A percentile compares a stretch with the other conserved stretches of the same genome.
Conservation (phyloP, 2,888 invertebrate genomes). For the Glaucopsyche alexis region DNA sequence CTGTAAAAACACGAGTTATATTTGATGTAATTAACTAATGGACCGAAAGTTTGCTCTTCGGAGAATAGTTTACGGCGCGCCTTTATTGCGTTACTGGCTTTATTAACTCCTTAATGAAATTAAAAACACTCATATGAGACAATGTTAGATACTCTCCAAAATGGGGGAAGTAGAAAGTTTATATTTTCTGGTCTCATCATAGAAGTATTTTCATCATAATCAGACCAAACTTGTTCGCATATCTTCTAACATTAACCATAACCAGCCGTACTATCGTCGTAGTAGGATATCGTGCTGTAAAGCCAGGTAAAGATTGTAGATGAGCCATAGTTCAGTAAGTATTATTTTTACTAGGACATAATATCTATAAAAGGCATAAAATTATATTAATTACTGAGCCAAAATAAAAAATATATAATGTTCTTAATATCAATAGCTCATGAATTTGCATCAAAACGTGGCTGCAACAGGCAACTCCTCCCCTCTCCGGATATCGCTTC, state of each 20-base stretch:
- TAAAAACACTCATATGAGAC: not conserved
- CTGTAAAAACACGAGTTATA: not conserved
- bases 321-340: too few relatives aligned
- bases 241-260: not conserved
- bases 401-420: too few relatives aligned
- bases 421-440: too few relatives aligned
- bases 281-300: too few relatives aligned
- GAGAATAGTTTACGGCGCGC: not conserved
- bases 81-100: not conserved
- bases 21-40: slow-evolving; percentile 20
- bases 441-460: too few relatives aligned
- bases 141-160: not conserved
- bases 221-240: not conserved
- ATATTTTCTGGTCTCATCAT: not conserved
- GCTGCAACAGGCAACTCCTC: too few relatives aligned
- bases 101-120: slow-evolving; percentile 16
- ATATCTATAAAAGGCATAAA: too few relatives aligned
- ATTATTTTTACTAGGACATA: too few relatives aligned
- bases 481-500: too few relatives aligned
- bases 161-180: not conserved
- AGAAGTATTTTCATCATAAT: not conserved
- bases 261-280: too few relatives aligned
- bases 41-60: slow-evolving; percentile 15
- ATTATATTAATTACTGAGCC: too few relatives aligned
- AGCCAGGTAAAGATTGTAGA: too few relatives aligned